Conservation (phyloP, 2,888 invertebrate genomes). For the Drosophila affinis region DNA sequence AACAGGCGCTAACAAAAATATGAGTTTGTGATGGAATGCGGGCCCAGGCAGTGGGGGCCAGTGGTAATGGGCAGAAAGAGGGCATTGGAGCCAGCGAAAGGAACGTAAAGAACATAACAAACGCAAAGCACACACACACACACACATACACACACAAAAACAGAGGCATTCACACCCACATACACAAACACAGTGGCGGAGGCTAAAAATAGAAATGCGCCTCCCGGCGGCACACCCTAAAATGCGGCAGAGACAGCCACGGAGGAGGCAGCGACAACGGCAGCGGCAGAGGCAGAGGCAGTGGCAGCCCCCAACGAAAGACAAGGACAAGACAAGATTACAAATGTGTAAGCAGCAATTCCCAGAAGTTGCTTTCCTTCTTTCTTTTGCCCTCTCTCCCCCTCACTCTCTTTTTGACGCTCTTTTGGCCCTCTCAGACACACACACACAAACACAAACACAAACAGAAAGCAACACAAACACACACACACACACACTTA, state of each 20-base stretch:
- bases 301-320: slow-evolving; percentile 4
- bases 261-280: slow-evolving; percentile 14
- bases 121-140: slow-evolving; percentile 15
- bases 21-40: slow-evolving; percentile 64
- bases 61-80: slow-evolving; percentile 14
- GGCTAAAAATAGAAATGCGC: slow-evolving; percentile 74
- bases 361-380: slow-evolving; percentile 62
- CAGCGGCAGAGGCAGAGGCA: slow-evolving; percentile 18
- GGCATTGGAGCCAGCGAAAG: slow-evolving; percentile 42
- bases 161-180: slow-evolving; percentile 16
- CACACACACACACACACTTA: slow-evolving; percentile 6
- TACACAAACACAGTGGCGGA: slow-evolving; percentile 54
- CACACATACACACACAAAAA: slow-evolving; percentile 15
- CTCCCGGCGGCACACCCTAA: slow-evolving; percentile 74
- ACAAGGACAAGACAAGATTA: slow-evolving; percentile 74
- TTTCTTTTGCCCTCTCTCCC: neutral
- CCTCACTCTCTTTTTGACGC: slow-evolving; percentile 20
- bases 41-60: slow-evolving; percentile 12
- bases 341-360: slow-evolving; percentile 78
- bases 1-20: slow-evolving; percentile 58
- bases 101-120: slow-evolving; percentile 14
- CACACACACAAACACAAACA: slow-evolving; percentile 9
- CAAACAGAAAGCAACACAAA: slow-evolving; percentile 6
- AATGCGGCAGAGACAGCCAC: slow-evolving; percentile 52
- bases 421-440: neutral